phyloP scores from a whole-genome alignment of 2,888 invertebrate genomes.

The Machimus rusticus region DNA sequence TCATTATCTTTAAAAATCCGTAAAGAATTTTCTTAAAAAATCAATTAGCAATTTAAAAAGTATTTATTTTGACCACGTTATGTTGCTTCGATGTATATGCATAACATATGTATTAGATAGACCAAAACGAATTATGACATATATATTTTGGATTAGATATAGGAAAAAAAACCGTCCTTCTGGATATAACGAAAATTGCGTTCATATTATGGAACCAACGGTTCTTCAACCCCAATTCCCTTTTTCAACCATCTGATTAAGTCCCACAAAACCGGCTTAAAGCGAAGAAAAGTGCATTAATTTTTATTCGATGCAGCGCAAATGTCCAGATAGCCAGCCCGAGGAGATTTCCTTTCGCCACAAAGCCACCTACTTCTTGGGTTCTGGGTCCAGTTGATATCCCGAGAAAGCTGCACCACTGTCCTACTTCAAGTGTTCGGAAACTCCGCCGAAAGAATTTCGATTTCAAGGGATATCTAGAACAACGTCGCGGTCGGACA shows the following conservation, averaged over 20 bases:
- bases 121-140: not conserved
- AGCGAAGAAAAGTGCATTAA: conserved; percentile 36
- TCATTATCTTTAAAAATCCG: too few relatives aligned
- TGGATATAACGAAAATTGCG: not conserved
- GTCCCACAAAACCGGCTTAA: conserved; percentile 38
- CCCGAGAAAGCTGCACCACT: conserved; percentile 11
- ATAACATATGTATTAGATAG: not conserved
- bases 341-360: not conserved
- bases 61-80: too few relatives aligned
- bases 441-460: not conserved
- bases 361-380: conserved; percentile 12
- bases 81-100: not conserved
- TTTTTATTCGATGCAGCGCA: not conserved
- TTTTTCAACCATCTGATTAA: conserved; percentile 43
- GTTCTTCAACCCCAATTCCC: conserved; percentile 44
- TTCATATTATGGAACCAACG: not conserved
- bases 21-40: too few relatives aligned
- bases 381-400: conserved; percentile 2
- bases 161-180: not conserved
- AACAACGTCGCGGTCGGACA: not conserved
- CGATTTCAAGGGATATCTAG: conserved; percentile 34
- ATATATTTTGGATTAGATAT: not conserved
- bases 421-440: not conserved
- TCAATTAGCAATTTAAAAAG: too few relatives aligned
- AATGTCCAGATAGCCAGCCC: not conserved